Evolutionary conservation across 2,888 invertebrate genomes (phyloP), one percentile per base, ranked within the genome.

Genomic region (Drosophila buzzatii): DNA sequence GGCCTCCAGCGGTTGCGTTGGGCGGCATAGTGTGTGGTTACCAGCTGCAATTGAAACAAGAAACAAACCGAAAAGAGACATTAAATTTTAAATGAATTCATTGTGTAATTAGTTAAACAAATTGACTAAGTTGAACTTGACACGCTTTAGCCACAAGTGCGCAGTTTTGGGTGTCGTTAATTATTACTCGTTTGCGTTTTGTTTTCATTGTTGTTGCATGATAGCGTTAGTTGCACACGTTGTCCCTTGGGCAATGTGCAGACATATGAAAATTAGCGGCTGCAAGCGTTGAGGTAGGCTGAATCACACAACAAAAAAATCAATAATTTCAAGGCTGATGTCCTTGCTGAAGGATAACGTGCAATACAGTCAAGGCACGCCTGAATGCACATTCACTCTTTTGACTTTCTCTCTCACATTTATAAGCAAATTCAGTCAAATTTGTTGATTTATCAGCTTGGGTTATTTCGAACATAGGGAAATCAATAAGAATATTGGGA

Each of bases 1-100:
- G 92, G 51, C 88, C 84, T 65, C 94, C 94, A 70, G 94, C 93
- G 72, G 92, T 91, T 73, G 92, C 92, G 91, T 94, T 94, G 77
- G 95, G 95, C 82, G 95, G 94, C 95, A 95, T 95, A 71, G 82
- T 89, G 37, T 73, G 31, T 10, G 23, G 31, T 6, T 33, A 76
- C 73, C 76, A 78, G 81, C 63, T 61, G 44, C 7, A 70, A 45
- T 52, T 27, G 35, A 1, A 0, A 4, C 7, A 74, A 42, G 53
- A 23, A 31, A 49, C 23, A 33, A n/a, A 10, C 10, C 31, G 5
- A 31, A 39, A 51, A 37, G 1, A 23, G 33, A 64, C 60, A 73
- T 78, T 68, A 70, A 65, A 70, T 61, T 72, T 14, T 39, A 55
- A 60, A 51, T 68, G 51, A 68, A 39, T 60, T 39, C 16, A 2